Percentiles rank a stretch among this genome's conserved stretches.
phyloP scores from a whole-genome alignment of 2,888 invertebrate genomes.

The Cephus pulcher region DNA sequence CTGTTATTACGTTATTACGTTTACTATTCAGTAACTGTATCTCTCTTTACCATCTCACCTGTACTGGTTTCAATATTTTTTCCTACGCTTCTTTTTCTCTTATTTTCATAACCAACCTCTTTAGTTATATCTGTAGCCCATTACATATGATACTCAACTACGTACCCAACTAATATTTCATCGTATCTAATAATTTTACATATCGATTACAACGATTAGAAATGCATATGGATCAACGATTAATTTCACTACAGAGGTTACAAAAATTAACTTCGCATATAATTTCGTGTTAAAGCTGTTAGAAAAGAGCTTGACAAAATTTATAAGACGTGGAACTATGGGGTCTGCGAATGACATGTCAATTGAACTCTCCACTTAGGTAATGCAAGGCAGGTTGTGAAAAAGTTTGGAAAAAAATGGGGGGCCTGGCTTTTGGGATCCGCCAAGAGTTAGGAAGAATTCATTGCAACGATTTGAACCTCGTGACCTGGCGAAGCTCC shows the following conservation, averaged over 20 bases:
- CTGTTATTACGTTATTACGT: not conserved
- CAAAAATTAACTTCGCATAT: too few relatives aligned
- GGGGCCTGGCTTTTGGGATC: not conserved
- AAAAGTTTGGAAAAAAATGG: not conserved
- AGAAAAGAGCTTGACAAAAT: not conserved
- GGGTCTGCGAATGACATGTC: not conserved
- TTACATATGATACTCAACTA: too few relatives aligned
- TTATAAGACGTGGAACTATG: not conserved
- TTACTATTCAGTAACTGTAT: not conserved
- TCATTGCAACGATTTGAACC: not conserved
- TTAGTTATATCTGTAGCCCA: too few relatives aligned
- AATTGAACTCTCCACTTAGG: not conserved
- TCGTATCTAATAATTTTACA: not conserved
- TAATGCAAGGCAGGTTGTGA: not conserved
- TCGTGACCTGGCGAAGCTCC: not conserved
- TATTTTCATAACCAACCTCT: not conserved
- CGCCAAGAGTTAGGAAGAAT: not conserved
- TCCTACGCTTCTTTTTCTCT: not conserved
- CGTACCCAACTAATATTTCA: too few relatives aligned
- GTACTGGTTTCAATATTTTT: not conserved
- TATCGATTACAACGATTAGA: not conserved
- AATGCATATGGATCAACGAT: not conserved
- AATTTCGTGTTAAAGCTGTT: not conserved
- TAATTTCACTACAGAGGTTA: not conserved
- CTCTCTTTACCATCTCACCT: not conserved